Evolutionary conservation across 2,888 invertebrate genomes (phyloP), one percentile per base, ranked within the genome.

Genomic region (Ariolimax columbianus): DNA sequence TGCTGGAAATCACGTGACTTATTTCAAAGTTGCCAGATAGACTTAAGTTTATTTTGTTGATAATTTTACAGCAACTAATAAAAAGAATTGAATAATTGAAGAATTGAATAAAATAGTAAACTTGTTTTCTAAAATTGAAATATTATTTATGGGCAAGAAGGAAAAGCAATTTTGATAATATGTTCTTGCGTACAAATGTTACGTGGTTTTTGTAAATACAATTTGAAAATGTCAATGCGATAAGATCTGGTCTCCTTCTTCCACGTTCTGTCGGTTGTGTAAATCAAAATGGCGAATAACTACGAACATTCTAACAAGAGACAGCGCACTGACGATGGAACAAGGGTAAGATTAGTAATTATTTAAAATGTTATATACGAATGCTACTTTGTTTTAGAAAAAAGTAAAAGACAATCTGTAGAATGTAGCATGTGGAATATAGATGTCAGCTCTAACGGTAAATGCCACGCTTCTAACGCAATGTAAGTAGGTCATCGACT

Each of bases 251-350:
- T 68, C 47, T 47, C 23, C 78, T 33, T 19, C 26, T 33, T 51
- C 30, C 63, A 63, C 33, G 55, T 17, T 1, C 33, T 30, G 63
- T 11, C 66, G 3, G 33, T 66, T 66, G 30, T 30, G 26, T 38
- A 38, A 38, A 7, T 14, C 33, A 85, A 81, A 30, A 85, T 85
- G 85, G 81, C 85, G 70, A 82, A 82, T 36, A 85, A 82, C 68
- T 85, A 85, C 63, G 85, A 85, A 33, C 85, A 85, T 73, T 77
- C 85, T 0, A 82, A 82, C 33, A 85, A 85, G 70, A 51, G 85
- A 33, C 85, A 85, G 63, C 73, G 85, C 9, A 85, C 82, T 0
- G 85, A 85, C 63, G 85, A 85, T 72, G 85, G 85, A 38, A 66
- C 82, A 26, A 77, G 82, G 43, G 85, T 82, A 77, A 77, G 75